Conservation (phyloP, 2,888 invertebrate species). For the Leptinotarsa tumamoca region DNA sequence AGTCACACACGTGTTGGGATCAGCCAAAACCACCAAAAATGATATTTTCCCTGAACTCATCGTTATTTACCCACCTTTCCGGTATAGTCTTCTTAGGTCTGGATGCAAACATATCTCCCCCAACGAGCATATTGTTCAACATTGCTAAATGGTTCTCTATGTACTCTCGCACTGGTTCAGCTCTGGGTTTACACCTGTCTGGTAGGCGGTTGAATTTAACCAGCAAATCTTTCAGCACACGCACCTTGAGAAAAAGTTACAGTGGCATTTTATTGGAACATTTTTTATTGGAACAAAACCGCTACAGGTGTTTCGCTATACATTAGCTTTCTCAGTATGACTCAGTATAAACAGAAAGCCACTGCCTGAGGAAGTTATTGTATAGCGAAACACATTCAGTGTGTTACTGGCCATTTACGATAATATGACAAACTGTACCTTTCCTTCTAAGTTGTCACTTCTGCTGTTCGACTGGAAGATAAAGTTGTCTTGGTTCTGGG, state of each 20-base stretch:
- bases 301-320: too few species aligned
- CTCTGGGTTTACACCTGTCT: conserved; percentile 57
- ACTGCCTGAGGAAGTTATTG: too few species aligned
- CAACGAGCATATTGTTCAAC: conserved; percentile 47
- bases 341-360: too few species aligned
- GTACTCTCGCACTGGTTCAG: conserved; percentile 61
- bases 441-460: conserved; percentile 45
- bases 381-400: too few species aligned
- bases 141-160: conserved; percentile 60
- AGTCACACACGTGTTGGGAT: too few species aligned
- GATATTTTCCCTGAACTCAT: too few species aligned
- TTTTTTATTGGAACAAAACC: too few species aligned
- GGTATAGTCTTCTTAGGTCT: conserved; percentile 11
- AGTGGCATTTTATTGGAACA: too few species aligned
- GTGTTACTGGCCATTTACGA: too few species aligned
- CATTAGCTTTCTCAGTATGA: too few species aligned
- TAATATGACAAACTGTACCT: conserved; percentile 32
- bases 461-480: conserved; percentile 48
- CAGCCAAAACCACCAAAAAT: neutral
- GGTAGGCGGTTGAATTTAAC: conserved; percentile 59
- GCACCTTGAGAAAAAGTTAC: conserved; percentile 15
- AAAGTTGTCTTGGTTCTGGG: conserved; percentile 50
- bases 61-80: conserved; percentile 14
- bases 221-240: conserved; percentile 55
- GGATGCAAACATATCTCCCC: neutral